These are phyloP conservation scores for Acleris emargana DNA, from an alignment of 2,888 invertebrate species.

Conservation along the genomic window DNA sequence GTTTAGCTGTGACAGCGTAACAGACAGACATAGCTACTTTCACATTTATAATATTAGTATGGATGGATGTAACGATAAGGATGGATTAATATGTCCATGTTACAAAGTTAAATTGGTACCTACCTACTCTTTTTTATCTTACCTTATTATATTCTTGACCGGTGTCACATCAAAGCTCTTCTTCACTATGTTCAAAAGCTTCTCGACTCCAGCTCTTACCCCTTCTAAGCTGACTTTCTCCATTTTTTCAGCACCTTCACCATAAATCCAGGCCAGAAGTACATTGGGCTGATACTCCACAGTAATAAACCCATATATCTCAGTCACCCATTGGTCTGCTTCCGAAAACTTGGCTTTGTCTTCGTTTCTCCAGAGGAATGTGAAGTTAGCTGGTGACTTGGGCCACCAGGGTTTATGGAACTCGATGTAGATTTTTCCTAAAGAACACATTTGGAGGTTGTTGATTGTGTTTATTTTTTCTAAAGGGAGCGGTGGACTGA, in stretches of 20 bases:
- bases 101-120: too few species aligned
- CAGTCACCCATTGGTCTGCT: slow-evolving; percentile 84
- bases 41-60: too few species aligned
- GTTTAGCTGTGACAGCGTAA: too few species aligned
- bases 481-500: slow-evolving; percentile 82
- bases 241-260: slow-evolving; percentile 84
- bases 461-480: slow-evolving; percentile 83
- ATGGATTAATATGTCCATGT: too few species aligned
- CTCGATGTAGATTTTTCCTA: slow-evolving; percentile 88
- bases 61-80: too few species aligned
- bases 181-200: slow-evolving; percentile 80
- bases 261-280: slow-evolving; percentile 87
- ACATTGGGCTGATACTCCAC: slow-evolving; percentile 85
- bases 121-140: slow-evolving; percentile 35
- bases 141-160: slow-evolving; percentile 82
- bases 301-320: slow-evolving; percentile 84
- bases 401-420: slow-evolving; percentile 88
- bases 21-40: too few species aligned
- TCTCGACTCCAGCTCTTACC: slow-evolving; percentile 80
- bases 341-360: slow-evolving; percentile 74
- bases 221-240: slow-evolving; percentile 81
- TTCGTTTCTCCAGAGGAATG: slow-evolving; percentile 82
- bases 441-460: slow-evolving; percentile 85
- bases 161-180: slow-evolving; percentile 78
- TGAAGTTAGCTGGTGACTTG: slow-evolving; percentile 70